Evolutionary conservation across 2,888 invertebrate species (phyloP).

Genomic region (Litoditis marina): DNA sequence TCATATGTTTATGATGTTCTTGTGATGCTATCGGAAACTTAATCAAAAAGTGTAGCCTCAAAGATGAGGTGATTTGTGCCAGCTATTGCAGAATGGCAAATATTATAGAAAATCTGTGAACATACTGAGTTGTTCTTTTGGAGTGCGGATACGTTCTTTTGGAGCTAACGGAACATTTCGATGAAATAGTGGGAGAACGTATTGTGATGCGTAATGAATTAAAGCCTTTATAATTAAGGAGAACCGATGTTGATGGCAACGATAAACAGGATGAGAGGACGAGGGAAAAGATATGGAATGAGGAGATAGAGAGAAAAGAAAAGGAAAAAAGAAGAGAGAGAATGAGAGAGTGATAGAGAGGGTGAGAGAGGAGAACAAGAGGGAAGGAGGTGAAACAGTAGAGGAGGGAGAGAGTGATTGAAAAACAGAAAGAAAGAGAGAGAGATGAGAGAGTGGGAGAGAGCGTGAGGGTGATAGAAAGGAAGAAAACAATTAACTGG

Average conservation of each 20-base stretch:
- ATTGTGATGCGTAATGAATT: neutral
- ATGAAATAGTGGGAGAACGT: no score
- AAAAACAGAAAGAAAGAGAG: neutral
- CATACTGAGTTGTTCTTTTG: no score
- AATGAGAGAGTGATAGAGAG: slow-evolving; percentile 2
- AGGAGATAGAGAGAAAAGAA: neutral
- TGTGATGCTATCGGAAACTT: no score
- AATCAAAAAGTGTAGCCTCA: no score
- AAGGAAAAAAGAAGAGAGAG: slow-evolving; percentile 2
- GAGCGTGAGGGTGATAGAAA: neutral
- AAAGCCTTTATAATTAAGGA: neutral
- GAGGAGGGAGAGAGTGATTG: neutral
- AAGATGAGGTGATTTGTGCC: no score
- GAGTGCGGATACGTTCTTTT: no score
- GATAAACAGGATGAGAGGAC: neutral
- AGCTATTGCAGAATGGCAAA: no score
- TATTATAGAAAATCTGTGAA: no score
- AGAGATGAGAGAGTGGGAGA: neutral
- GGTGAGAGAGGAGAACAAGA: slow-evolving; percentile 1
- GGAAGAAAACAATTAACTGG: neutral
- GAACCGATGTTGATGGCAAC: neutral
- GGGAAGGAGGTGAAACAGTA: neutral
- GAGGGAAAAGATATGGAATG: neutral
- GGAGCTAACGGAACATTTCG: no score
- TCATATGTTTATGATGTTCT: no score